phyloP scores from a whole-genome alignment of 2,888 invertebrate genomes.

The Dioctria rufipes region DNA sequence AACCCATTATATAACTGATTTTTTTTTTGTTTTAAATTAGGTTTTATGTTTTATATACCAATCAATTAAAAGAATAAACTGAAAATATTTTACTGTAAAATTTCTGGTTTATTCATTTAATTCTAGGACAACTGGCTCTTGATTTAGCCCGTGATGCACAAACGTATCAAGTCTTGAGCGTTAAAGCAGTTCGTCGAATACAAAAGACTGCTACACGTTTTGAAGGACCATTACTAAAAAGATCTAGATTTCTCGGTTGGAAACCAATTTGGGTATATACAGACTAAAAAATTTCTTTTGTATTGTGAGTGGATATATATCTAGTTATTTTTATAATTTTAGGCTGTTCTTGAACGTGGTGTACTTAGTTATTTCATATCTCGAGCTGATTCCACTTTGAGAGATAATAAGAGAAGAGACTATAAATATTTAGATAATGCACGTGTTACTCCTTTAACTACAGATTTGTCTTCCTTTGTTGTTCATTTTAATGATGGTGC shows the following conservation, averaged over 20 bases:
- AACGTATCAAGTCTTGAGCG: conserved; percentile 77
- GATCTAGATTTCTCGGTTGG: conserved; percentile 78
- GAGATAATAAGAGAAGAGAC: conserved; percentile 73
- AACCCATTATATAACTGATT: no score
- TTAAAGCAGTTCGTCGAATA: conserved; percentile 76
- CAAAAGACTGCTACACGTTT: conserved; percentile 75
- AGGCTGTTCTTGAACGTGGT: conserved; percentile 79
- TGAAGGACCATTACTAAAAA: conserved; percentile 78
- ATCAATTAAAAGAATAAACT: no score
- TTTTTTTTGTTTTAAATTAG: no score
- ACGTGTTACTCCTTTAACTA: conserved; percentile 70
- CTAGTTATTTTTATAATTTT: conserved; percentile 12
- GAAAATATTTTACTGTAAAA: no score
- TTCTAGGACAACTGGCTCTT: conserved; percentile 75
- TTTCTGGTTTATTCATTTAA: conserved; percentile 20
- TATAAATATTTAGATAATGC: conserved; percentile 80
- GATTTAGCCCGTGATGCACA: conserved; percentile 76
- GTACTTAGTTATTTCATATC: conserved; percentile 77
- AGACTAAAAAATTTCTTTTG: conserved; percentile 23
- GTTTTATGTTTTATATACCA: no score
- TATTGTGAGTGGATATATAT: conserved; percentile 15
- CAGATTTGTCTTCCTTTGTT: conserved; percentile 72
- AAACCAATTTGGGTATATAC: conserved; percentile 75
- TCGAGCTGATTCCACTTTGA: conserved; percentile 76
- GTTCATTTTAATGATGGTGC: conserved; percentile 76